These are phyloP conservation scores for Anorthoa munda DNA, from an alignment of 2,888 invertebrate species.

Conservation along the genomic window DNA sequence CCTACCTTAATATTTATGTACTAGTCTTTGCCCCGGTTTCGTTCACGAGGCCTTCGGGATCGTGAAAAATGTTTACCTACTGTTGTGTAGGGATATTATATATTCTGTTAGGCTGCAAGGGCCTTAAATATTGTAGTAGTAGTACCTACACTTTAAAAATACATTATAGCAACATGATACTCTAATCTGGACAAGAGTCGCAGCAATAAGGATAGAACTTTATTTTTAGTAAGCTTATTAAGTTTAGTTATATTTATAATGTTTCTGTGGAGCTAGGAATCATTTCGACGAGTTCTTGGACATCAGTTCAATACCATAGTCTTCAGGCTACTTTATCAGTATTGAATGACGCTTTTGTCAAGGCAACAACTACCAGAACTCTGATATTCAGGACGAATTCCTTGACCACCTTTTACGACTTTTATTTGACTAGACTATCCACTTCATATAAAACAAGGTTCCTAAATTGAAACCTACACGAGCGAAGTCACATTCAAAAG, in stretches of 20 bases:
- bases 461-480: slow-evolving; percentile 28
- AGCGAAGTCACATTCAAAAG: slow-evolving; percentile 38
- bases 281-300: not conserved
- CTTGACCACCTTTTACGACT: not conserved
- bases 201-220: not conserved
- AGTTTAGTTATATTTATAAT: not conserved
- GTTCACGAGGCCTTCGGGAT: slow-evolving; percentile 59
- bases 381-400: no score
- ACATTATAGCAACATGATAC: slow-evolving; percentile 22
- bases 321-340: not conserved
- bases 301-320: not conserved
- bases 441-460: not conserved
- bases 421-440: slow-evolving; percentile 7
- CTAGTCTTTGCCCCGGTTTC: slow-evolving; percentile 46
- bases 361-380: not conserved
- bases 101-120: slow-evolving; percentile 54
- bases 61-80: slow-evolving; percentile 54
- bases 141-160: slow-evolving; percentile 30
- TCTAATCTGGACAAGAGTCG: not conserved
- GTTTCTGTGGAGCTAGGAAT: not conserved
- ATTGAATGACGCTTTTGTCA: not conserved
- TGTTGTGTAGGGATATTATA: slow-evolving; percentile 50
- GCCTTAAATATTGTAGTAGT: slow-evolving; percentile 49
- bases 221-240: not conserved
- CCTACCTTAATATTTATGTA: slow-evolving; percentile 61